phyloP scores from a whole-genome alignment of 2,888 invertebrate genomes.

The Pammene fasciana region DNA sequence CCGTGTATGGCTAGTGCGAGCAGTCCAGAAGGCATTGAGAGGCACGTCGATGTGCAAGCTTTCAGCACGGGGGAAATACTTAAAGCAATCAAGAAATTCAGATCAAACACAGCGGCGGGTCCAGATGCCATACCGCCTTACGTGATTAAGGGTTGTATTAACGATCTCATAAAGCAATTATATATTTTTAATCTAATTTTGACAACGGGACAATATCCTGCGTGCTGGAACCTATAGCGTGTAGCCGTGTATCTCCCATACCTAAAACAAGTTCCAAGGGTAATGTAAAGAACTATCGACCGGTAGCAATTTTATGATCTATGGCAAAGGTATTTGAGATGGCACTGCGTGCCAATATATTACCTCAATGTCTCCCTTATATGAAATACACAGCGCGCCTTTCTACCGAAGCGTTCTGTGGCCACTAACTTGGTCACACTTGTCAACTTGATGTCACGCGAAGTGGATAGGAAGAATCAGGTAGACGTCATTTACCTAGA shows the following conservation, averaged over 20 bases:
- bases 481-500: background rate
- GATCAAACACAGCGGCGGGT: too few species aligned
- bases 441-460: background rate
- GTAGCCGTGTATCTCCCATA: background rate
- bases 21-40: background rate
- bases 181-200: background rate
- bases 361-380: background rate
- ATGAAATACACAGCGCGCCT: slow-evolving; percentile 5
- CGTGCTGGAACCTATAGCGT: background rate
- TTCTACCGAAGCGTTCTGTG: background rate
- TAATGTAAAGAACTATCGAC: background rate
- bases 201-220: background rate
- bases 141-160: background rate
- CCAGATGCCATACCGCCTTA: slow-evolving; percentile 4
- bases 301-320: background rate
- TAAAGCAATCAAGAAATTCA: too few species aligned
- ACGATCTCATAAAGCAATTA: background rate
- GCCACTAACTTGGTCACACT: background rate
- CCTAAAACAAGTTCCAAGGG: background rate
- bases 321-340: background rate
- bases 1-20: background rate
- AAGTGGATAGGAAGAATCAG: background rate
- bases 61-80: too few species aligned
- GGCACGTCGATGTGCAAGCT: too few species aligned
- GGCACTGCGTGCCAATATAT: background rate